Percentiles rank a stretch among this genome's conserved stretches.
Evolutionary conservation across 2,113 vertebrate species (phyloP).

Genomic region (Equus przewalskii): DNA sequence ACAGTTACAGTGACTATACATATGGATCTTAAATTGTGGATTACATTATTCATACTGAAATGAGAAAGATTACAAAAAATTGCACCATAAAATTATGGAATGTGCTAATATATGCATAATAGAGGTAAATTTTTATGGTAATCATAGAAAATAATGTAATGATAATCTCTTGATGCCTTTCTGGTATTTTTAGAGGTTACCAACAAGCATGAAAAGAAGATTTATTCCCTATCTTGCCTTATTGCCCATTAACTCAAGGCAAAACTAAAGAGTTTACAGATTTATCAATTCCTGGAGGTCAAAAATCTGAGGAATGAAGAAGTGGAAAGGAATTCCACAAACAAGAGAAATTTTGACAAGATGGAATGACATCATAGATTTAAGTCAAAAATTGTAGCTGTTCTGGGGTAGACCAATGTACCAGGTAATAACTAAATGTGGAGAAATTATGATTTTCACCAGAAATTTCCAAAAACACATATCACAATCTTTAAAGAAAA

Average conservation of each 20-base stretch:
- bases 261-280: not conserved
- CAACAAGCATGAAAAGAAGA: not conserved
- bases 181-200: not conserved
- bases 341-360: not conserved
- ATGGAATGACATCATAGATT: not conserved
- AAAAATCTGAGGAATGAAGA: not conserved
- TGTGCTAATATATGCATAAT: not conserved
- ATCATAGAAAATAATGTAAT: not conserved
- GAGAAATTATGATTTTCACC: not conserved
- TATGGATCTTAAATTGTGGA: not conserved
- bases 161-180: not conserved
- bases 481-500: not conserved
- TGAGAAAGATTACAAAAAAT: not conserved
- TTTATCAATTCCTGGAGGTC: not conserved
- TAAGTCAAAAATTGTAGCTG: not conserved
- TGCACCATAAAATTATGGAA: not conserved
- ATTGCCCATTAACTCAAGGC: not conserved
- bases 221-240: not conserved
- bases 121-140: not conserved
- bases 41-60: constrained; percentile 1
- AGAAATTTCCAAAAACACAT: not conserved
- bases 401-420: not conserved
- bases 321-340: not conserved
- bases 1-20: not conserved
- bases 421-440: not conserved